These are phyloP conservation scores for Propithecus perrieri DNA, from an alignment of 2,797 vertebrate genomes.

Conservation along the genomic window DNA sequence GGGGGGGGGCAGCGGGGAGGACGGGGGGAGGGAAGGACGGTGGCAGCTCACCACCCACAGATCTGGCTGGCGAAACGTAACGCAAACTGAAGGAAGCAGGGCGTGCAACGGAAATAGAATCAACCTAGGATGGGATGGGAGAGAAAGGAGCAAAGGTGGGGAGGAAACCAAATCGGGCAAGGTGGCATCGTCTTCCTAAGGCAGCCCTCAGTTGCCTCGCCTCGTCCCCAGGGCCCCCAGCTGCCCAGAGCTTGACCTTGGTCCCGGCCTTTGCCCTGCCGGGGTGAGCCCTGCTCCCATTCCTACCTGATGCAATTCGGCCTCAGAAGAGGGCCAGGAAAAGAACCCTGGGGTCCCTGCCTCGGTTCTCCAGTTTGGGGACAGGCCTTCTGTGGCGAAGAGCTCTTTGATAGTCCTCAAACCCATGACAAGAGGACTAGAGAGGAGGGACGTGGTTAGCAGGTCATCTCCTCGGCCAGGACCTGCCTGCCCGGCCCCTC, in stretches of 20 bases:
- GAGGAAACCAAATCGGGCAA: neutral
- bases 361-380: too few species aligned
- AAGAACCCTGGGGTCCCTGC: neutral
- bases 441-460: neutral
- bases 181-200: neutral
- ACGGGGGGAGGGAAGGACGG: neutral
- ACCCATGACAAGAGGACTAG: neutral
- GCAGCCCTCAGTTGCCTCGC: neutral
- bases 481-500: neutral
- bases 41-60: neutral
- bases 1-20: neutral
- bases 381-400: neutral
- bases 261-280: neutral
- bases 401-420: neutral
- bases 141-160: neutral
- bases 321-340: neutral
- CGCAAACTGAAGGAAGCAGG: constrained; percentile 43
- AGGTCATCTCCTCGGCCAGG: neutral
- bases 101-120: constrained; percentile 67
- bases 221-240: accelerated
- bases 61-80: neutral
- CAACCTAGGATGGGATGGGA: neutral
- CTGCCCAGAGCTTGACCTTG: neutral
- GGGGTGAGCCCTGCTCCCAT: neutral
- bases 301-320: neutral